phyloP scores from a whole-genome alignment of 1,140 invertebrate species.

The Agrilus planipennis region DNA sequence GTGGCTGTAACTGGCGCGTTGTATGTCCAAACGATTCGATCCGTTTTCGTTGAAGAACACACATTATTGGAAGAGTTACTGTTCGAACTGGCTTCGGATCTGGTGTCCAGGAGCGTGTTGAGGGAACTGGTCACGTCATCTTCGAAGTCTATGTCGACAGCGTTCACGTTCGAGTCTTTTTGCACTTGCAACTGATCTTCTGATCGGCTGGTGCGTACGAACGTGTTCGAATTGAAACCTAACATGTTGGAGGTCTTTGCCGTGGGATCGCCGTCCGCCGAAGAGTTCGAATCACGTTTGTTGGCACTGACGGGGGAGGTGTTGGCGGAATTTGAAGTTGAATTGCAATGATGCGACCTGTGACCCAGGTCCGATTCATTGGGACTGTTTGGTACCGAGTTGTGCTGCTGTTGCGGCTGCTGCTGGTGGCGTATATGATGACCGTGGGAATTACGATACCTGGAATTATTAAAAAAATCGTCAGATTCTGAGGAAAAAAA shows the following conservation, averaged over 20 bases:
- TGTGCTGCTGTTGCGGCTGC: too few relatives aligned
- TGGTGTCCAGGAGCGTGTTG: conserved; percentile 77
- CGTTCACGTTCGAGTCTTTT: conserved; percentile 62
- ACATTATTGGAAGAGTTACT: conserved; percentile 7
- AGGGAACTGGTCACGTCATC: conserved; percentile 86
- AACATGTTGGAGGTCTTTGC: conserved; percentile 31
- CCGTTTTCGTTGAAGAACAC: conserved; percentile 27
- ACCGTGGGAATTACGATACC: conserved; percentile 38
- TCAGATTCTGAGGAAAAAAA: too few relatives aligned
- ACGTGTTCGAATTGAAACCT: conserved; percentile 29
- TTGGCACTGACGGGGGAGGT: conserved; percentile 40
- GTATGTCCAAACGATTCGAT: conserved; percentile 82
- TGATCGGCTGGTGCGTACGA: conserved; percentile 67
- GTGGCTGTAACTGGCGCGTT: conserved; percentile 61
- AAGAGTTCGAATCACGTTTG: conserved; percentile 35
- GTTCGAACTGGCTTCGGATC: conserved; percentile 40
- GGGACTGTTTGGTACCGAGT: conserved; percentile 73
- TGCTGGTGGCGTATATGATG: conserved; percentile 38
- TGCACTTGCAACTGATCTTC: conserved; percentile 76
- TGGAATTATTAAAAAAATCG: too few relatives aligned
- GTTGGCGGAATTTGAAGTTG: conserved; percentile 41
- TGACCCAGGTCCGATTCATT: conserved; percentile 46
- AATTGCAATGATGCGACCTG: conserved; percentile 30
- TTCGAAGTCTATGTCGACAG: conserved; percentile 81
- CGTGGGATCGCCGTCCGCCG: too few relatives aligned